Conservation (phyloP, 2,888 invertebrate genomes). For the Panopea generosa region DNA sequence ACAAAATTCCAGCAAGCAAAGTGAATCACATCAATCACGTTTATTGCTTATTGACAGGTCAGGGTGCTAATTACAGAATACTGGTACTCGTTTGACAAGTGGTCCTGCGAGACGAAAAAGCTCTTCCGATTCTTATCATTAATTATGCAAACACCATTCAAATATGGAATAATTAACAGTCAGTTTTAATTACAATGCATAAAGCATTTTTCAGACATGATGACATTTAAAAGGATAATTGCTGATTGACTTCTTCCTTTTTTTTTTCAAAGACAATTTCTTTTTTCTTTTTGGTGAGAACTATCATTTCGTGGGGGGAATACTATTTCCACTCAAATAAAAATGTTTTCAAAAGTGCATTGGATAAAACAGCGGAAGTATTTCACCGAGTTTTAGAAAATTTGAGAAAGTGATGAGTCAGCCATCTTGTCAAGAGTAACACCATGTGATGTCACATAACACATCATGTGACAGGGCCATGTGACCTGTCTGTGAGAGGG, state of each 20-base stretch:
- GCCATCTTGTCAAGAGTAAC: too few species aligned
- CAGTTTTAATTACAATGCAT: conserved; percentile 13
- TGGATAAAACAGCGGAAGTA: too few species aligned
- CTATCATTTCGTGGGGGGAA: too few species aligned
- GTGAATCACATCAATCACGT: conserved; percentile 10
- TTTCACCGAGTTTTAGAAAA: too few species aligned
- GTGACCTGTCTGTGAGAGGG: conserved; percentile 34
- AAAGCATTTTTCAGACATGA: too few species aligned
- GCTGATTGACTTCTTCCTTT: too few species aligned
- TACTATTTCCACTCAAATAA: too few species aligned
- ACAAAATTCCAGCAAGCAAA: background rate
- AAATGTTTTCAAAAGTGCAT: too few species aligned
- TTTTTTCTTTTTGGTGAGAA: too few species aligned
- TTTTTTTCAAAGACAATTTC: too few species aligned
- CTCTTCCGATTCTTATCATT: background rate
- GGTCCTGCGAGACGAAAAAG: background rate
- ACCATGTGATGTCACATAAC: conserved; percentile 13
- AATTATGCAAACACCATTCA: background rate
- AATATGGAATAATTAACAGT: conserved; percentile 28
- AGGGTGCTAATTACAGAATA: conserved; percentile 17
- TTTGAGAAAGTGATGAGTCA: too few species aligned
- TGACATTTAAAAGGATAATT: too few species aligned
- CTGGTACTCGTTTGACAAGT: conserved; percentile 8
- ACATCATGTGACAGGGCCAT: conserved; percentile 37
- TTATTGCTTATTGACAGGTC: conserved; percentile 14